Evolutionary conservation across 2,888 invertebrate species (phyloP).

Genomic region (Amiota communis): DNA sequence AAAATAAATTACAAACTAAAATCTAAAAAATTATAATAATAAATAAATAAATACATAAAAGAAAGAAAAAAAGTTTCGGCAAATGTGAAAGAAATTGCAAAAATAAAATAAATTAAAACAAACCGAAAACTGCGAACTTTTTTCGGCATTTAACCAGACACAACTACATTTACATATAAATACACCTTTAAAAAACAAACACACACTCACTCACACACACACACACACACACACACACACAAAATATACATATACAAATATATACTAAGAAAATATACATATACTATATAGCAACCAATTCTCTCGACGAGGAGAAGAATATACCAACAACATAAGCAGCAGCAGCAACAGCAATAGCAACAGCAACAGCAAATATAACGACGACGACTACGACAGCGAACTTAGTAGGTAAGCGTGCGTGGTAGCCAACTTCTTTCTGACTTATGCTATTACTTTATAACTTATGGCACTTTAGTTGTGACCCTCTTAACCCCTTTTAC

Average conservation of each 20-base stretch:
- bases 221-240: neutral
- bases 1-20: neutral
- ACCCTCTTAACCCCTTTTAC: neutral
- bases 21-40: no score
- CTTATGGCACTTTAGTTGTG: neutral
- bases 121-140: conserved; percentile 23
- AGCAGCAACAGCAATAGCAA: neutral
- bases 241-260: neutral
- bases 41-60: no score
- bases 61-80: conserved; percentile 13
- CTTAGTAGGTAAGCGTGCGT: conserved; percentile 4
- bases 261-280: neutral
- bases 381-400: neutral
- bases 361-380: neutral
- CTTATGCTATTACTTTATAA: conserved; percentile 9
- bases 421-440: conserved; percentile 11
- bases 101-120: no score
- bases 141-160: neutral
- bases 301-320: neutral
- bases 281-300: neutral
- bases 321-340: neutral
- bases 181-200: neutral
- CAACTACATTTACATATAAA: conserved; percentile 1
- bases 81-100: no score
- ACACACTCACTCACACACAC: neutral